Base-by-base conservation (phyloP, 2,113 vertebrate genomes). In the Mormoops blainvillei region DNA sequence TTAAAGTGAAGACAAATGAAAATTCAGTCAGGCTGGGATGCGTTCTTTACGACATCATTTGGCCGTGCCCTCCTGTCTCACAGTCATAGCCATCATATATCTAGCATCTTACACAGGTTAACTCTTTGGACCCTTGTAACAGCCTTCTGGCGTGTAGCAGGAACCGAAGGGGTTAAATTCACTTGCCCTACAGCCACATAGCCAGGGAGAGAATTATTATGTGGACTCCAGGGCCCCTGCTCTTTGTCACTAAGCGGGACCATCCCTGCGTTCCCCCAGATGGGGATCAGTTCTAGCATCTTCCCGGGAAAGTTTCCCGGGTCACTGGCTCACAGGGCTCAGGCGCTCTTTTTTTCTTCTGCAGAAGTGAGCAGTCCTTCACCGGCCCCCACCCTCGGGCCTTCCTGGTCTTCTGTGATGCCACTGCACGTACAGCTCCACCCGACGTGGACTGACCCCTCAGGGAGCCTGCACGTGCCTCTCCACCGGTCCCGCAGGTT, bases 231-330 rank as follows among this genome's bases (percentile, higher is more conserved):
- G 70, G 33, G 31, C 19, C 16, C 26, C 26, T 43, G 38, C 18
- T 33, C 67, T 36, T 12, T 16, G 33, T 33, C 56, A 33, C 24
- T 14, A 33, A 50, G 31, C n/a, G 7, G 0, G 8, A 6, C 3
- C 2, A 3, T 13, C 31, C 3, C 26, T 3, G 0, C 6, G 12
- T 1, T 22, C 10, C 71, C 8, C 68, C 14, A 6, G 61, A 2
- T 4, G 7, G 24, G 20, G 3, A 28, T 4, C 43, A 4, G 3
- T 28, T 70, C 76, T 10, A 50, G 38, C 7, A 7, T 31, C 86
- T 81, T 92, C 89, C 56, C 84, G n/a, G 70, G 41, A 68, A 86
- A n/a, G 43, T 1, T 2, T 13, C 6, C 11, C 26, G 13, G 76
- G 45, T 19, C 33, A 18, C 19, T 3, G n/a, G 38, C 4, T 24